Evolutionary conservation across 2,888 invertebrate genomes (phyloP).

Genomic region (Zhengitettix transpicula): DNA sequence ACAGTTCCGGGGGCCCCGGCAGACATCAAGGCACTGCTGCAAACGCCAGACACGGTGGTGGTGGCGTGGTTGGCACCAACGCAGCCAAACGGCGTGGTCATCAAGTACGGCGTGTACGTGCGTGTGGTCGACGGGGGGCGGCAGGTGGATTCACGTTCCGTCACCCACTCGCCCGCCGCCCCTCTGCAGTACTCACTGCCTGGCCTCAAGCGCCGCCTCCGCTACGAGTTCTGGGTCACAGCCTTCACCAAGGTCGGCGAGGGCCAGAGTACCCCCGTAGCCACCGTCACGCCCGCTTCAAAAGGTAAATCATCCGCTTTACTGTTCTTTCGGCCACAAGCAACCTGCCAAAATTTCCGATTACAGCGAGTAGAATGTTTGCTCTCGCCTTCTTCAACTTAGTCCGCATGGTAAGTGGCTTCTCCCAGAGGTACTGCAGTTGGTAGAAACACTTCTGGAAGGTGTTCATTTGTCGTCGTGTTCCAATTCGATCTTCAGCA

Average conservation of each 20-base stretch:
- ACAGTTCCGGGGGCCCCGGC: conserved; percentile 30
- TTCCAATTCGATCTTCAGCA: no score
- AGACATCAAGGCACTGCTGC: conserved; percentile 28
- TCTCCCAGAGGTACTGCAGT: no score
- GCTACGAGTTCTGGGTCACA: conserved; percentile 32
- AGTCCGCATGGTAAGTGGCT: no score
- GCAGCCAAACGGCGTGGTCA: conserved; percentile 27
- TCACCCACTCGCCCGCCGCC: conserved; percentile 6
- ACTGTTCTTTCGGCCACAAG: no score
- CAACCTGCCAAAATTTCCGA: no score
- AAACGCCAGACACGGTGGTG: conserved; percentile 25
- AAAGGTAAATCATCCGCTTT: not conserved
- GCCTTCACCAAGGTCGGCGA: conserved; percentile 27
- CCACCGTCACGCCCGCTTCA: conserved; percentile 30
- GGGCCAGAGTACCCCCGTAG: conserved; percentile 23
- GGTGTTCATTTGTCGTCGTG: no score
- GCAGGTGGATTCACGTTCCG: conserved; percentile 9
- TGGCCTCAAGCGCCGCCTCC: conserved; percentile 33
- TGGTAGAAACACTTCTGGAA: no score
- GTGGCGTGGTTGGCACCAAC: conserved; percentile 31
- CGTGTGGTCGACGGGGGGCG: conserved; percentile 9
- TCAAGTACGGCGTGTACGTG: conserved; percentile 23
- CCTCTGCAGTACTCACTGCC: conserved; percentile 26
- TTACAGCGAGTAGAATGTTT: no score
- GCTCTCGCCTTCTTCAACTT: no score